These are phyloP conservation scores for Paralvinella palmiformis DNA, from an alignment of 1,140 invertebrate species.

Conservation along the genomic window DNA sequence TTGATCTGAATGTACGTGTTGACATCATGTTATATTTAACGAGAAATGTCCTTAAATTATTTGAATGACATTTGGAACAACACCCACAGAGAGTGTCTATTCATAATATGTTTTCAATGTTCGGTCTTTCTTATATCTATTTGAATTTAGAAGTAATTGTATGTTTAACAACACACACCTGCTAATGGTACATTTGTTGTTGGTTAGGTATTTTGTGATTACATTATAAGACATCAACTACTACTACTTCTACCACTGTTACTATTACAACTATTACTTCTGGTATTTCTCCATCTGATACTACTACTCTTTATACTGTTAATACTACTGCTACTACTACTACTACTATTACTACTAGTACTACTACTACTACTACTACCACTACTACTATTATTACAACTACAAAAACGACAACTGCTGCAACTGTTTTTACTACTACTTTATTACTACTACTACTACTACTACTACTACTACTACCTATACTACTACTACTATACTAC, in stretches of 20 bases:
- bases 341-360: neutral
- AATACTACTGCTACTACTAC: neutral
- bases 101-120: too few relatives aligned
- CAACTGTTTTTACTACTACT: neutral
- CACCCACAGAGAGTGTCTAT: too few relatives aligned
- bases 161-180: too few relatives aligned
- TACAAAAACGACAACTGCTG: neutral
- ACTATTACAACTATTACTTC: neutral
- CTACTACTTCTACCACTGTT: conserved; percentile 1
- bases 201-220: too few relatives aligned
- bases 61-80: too few relatives aligned
- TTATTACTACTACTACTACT: conserved; percentile 1
- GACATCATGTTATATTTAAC: too few relatives aligned
- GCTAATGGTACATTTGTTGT: too few relatives aligned
- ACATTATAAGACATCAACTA: too few relatives aligned
- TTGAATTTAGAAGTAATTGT: too few relatives aligned
- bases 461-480: neutral
- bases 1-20: too few relatives aligned
- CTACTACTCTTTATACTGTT: neutral
- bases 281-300: neutral
- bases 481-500: conserved; percentile 1
- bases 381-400: neutral
- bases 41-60: too few relatives aligned
- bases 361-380: conserved; percentile 1
- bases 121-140: too few relatives aligned